Conservation (phyloP, 64 coral and sea anemone species). For the Anthopleura sola region DNA sequence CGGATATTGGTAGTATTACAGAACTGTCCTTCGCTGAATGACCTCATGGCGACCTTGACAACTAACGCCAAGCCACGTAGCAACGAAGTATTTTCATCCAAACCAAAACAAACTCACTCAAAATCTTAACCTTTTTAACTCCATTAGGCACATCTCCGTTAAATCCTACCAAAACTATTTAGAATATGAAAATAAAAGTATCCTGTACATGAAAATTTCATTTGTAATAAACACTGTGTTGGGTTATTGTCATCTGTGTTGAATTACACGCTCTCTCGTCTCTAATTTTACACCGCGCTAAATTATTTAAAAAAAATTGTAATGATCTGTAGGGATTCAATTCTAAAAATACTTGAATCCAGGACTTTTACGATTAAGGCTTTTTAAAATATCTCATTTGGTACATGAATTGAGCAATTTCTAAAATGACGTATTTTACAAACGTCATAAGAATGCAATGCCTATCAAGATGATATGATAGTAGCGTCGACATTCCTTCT, state of each 20-base stretch:
- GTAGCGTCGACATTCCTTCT: no score
- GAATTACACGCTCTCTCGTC: no score
- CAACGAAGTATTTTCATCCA: background rate
- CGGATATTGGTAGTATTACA: background rate
- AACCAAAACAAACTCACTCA: background rate
- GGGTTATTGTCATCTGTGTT: background rate
- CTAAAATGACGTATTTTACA: no score
- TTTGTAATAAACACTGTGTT: background rate
- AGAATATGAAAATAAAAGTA: background rate
- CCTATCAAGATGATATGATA: no score
- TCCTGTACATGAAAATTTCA: background rate
- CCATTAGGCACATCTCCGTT: background rate
- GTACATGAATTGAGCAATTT: no score
- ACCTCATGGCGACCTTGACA: constrained; percentile 5
- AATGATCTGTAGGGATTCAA: no score
- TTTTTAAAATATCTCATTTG: no score
- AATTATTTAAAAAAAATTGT: no score
- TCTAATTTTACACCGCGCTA: no score
- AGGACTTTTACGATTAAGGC: no score
- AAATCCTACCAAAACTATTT: background rate
- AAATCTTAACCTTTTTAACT: background rate
- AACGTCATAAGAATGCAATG: no score
- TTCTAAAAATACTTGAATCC: no score
- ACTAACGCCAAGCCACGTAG: constrained; percentile 2
- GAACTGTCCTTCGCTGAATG: background rate